Conservation (phyloP, 2,113 vertebrate genomes). For the Ophiodon elongatus region DNA sequence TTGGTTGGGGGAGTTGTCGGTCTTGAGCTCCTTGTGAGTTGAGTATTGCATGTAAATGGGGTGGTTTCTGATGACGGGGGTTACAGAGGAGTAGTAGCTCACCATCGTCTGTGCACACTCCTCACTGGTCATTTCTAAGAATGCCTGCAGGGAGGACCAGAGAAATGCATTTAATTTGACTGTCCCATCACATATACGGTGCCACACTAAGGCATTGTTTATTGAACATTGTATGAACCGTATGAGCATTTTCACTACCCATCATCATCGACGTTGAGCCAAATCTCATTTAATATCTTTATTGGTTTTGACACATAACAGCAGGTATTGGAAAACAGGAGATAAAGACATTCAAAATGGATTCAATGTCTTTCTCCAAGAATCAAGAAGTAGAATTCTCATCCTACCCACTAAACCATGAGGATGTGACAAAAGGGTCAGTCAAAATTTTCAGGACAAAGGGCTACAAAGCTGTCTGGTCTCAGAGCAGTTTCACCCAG, state of each 20-base stretch:
- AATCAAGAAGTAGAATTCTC: neutral
- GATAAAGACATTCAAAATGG: neutral
- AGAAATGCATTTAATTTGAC: conserved; percentile 9
- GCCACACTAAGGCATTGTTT: neutral
- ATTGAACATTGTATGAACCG: neutral
- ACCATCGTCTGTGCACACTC: conserved; percentile 98
- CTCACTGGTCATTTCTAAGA: conserved; percentile 95
- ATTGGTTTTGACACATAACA: neutral
- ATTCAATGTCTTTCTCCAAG: conserved; percentile 12
- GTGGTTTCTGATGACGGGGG: conserved; percentile 92
- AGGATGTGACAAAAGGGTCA: conserved; percentile 26
- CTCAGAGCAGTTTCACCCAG: neutral
- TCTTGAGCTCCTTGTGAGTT: conserved; percentile 98
- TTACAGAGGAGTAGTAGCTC: conserved; percentile 95
- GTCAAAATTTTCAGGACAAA: conserved; percentile 21
- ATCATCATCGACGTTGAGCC: neutral
- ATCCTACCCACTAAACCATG: neutral
- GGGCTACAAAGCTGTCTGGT: neutral
- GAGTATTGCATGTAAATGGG: conserved; percentile 98
- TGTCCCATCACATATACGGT: neutral
- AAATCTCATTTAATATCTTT: neutral
- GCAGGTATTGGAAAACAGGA: conserved; percentile 5
- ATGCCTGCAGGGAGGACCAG: conserved; percentile 84
- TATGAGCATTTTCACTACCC: neutral
- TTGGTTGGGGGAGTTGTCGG: conserved; percentile 95